Evolutionary conservation across 2,113 vertebrate species (phyloP).

Genomic region (Origma solitaria): DNA sequence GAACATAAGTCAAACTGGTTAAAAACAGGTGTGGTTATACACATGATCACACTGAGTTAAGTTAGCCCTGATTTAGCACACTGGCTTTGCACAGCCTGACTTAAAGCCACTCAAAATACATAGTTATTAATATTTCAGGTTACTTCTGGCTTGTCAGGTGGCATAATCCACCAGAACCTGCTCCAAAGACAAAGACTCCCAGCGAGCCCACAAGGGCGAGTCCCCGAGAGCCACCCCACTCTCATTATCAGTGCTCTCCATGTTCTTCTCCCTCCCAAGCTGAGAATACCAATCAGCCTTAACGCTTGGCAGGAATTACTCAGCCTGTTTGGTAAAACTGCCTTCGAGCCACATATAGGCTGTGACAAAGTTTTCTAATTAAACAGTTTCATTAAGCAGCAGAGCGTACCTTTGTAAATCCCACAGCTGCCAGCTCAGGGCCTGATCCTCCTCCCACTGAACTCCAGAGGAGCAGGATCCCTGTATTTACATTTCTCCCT

Average conservation of each 20-base stretch:
- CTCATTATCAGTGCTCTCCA: background rate
- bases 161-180: background rate
- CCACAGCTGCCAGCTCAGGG: background rate
- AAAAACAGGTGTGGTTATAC: background rate
- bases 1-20: background rate
- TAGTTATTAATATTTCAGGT: background rate
- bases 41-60: rapidly evolving
- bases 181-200: background rate
- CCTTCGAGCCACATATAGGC: background rate
- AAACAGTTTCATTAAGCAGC: constrained; percentile 42
- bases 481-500: constrained; percentile 7
- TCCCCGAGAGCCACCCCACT: background rate
- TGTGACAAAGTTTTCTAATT: constrained; percentile 57
- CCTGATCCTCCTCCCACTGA: background rate
- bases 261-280: background rate
- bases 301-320: background rate
- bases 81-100: background rate
- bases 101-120: background rate
- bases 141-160: background rate
- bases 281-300: constrained; percentile 24
- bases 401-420: background rate
- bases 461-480: background rate
- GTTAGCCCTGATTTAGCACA: background rate
- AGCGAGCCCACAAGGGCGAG: background rate
- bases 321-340: constrained; percentile 28